Base-by-base conservation (phyloP, 2,797 vertebrate genomes). In the Syndactyla subalaris region DNA sequence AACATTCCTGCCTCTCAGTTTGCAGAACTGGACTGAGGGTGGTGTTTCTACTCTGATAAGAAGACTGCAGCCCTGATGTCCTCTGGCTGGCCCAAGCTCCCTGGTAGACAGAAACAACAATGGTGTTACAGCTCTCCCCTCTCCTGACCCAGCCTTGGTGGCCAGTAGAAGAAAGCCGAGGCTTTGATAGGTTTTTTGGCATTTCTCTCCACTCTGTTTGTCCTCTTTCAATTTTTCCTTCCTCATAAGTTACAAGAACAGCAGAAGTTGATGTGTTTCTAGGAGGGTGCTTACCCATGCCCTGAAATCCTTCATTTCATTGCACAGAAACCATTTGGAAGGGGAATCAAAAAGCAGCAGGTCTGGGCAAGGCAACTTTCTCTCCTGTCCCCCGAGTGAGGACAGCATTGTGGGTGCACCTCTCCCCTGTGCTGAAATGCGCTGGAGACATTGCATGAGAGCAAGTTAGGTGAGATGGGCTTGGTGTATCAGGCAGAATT, bases 391-490 rank as follows among this genome's bases (percentile, higher is more conserved):
- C 29, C 16, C 1, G 16, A 0, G 13, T 7, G 52, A 52, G 46
- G 41, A 7, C 0, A 0, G 43, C 49, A 68, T 21, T 0, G 38
- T 1, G 30, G 9, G 3, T 21, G 14, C 45, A 8, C 11, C 20
- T 39, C 48, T 84, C 6, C 32, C 0, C 0, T 10, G 4, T 0
- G 11, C n/a, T 51, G 45, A 10, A 16, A 23, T 2, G 7, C 7
- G 24, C 45, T 23, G 65, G 43, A 68, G 39, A 13, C 38, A 41
- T 41, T 30, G 29, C 18, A 7, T 0, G 1, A 12, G 9, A n/a
- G 7, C 7, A 23, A 48, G 52, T 34, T 20, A 6, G 17, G 12
- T 23, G 15, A 36, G 58, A 18, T 12, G 6, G 24, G 20, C 32
- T 14, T 39, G 45, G 7, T n/a, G 49, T 10, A 20, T 12, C 38